A percentile compares a stretch with the other conserved stretches of the same genome.
Conservation (phyloP, 2,113 vertebrate genomes). For the Podarcis cretensis region DNA sequence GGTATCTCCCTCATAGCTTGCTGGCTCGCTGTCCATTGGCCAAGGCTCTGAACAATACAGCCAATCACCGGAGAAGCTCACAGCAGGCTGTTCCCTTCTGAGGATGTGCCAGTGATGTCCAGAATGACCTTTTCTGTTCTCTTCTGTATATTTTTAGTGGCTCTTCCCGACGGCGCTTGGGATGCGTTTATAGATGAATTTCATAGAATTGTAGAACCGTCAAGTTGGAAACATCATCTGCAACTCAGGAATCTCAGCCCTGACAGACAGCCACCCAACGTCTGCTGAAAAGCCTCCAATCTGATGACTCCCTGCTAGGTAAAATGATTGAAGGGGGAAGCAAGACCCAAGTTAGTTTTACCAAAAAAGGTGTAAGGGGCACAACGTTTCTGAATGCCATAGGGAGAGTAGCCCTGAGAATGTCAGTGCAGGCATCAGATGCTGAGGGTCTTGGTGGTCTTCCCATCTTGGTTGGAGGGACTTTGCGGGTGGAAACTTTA, state of each 20-base stretch:
- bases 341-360: constrained; percentile 44
- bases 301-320: constrained; percentile 54
- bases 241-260: no score
- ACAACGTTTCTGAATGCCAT: background rate
- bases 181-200: constrained; percentile 59
- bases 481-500: no score
- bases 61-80: constrained; percentile 23
- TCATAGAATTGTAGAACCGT: no score
- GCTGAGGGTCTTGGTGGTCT: no score
- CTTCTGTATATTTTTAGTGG: constrained; percentile 55
- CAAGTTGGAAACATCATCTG: no score
- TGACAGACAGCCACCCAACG: no score
- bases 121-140: constrained; percentile 41
- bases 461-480: no score
- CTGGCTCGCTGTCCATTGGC: background rate
- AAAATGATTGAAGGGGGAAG: constrained; percentile 61
- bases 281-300: background rate
- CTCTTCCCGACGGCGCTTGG: constrained; percentile 42
- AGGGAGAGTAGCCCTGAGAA: background rate
- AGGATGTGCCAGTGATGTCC: constrained; percentile 5
- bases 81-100: constrained; percentile 30
- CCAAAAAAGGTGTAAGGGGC: background rate
- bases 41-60: constrained; percentile 23
- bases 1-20: no score
- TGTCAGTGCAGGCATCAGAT: no score